Evolutionary conservation across 2,113 vertebrate species (phyloP).

Genomic region (Aplodontia rufa): DNA sequence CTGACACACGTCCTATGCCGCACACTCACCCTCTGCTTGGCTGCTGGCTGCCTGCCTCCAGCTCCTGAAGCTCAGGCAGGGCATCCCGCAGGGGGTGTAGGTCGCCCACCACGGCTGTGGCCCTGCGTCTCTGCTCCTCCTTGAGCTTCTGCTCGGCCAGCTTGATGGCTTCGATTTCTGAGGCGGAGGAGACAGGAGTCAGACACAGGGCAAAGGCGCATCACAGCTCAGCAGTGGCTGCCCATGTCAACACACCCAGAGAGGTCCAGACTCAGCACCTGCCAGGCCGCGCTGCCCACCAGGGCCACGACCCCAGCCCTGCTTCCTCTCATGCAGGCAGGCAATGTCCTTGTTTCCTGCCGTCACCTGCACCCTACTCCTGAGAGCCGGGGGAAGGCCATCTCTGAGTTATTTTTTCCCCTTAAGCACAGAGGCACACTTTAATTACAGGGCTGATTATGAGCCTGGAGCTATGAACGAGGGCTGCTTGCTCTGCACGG

Average conservation of each 20-base stretch:
- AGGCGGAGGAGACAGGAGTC: not conserved
- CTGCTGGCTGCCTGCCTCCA: constrained; percentile 74
- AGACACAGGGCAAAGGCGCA: not conserved
- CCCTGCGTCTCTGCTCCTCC: constrained; percentile 85
- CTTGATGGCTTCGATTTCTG: constrained; percentile 93
- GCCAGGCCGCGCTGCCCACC: too few relatives aligned
- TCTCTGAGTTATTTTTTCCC: not conserved
- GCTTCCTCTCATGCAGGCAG: not conserved
- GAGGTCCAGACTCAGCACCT: too few relatives aligned
- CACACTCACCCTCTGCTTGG: constrained; percentile 78
- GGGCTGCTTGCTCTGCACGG: not conserved
- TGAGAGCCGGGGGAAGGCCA: not conserved
- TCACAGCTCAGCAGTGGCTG: not conserved
- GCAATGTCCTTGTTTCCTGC: not conserved
- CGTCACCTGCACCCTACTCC: not conserved
- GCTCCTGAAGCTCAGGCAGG: constrained; percentile 89
- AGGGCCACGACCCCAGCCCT: not conserved
- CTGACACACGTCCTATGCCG: fast-evolving
- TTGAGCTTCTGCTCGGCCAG: constrained; percentile 86
- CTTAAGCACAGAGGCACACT: constrained; percentile 19
- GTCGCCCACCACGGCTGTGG: constrained; percentile 92
- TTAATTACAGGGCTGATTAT: not conserved
- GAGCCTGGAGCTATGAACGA: not conserved
- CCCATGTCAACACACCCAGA: not conserved
- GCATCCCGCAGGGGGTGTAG: constrained; percentile 91